Percentiles rank a stretch among this genome's conserved stretches.
Conservation (phyloP, 2,797 vertebrate genomes). For the Macrochelys suwanniensis region DNA sequence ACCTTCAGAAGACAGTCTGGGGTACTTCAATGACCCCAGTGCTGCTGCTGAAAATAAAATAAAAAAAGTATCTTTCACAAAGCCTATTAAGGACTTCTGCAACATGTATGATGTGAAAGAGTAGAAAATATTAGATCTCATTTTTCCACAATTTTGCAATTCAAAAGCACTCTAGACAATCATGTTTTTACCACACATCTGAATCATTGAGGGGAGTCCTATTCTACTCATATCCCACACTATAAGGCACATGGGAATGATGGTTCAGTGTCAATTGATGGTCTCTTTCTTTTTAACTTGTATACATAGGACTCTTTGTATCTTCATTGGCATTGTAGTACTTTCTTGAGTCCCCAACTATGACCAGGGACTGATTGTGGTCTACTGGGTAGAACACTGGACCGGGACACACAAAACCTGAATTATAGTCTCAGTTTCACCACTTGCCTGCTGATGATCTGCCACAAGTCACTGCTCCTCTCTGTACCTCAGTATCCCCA, state of each 20-base stretch:
- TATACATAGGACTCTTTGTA: neutral
- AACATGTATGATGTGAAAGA: neutral
- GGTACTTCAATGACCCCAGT: conserved; percentile 22
- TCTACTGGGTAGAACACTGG: neutral
- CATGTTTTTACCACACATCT: conserved; percentile 37
- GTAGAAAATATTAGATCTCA: conserved; percentile 24
- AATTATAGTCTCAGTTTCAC: neutral
- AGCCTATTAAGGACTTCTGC: conserved; percentile 5
- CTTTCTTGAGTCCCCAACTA: neutral
- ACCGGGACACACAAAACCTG: neutral
- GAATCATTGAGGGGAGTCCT: neutral
- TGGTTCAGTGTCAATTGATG: neutral
- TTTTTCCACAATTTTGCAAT: conserved; percentile 22
- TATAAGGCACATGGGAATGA: neutral
- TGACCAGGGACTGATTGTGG: neutral
- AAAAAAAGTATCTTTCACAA: conserved; percentile 32
- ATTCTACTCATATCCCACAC: neutral
- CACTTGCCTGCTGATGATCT: neutral
- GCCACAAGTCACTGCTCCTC: neutral
- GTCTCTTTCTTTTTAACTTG: neutral
- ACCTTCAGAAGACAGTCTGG: conserved; percentile 45
- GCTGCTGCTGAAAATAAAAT: conserved; percentile 20
- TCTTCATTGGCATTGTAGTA: neutral
- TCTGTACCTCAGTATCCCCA: neutral
- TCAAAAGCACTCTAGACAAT: conserved; percentile 16